Base-by-base conservation (phyloP, 2,113 vertebrate genomes). In the Scortum barcoo region DNA sequence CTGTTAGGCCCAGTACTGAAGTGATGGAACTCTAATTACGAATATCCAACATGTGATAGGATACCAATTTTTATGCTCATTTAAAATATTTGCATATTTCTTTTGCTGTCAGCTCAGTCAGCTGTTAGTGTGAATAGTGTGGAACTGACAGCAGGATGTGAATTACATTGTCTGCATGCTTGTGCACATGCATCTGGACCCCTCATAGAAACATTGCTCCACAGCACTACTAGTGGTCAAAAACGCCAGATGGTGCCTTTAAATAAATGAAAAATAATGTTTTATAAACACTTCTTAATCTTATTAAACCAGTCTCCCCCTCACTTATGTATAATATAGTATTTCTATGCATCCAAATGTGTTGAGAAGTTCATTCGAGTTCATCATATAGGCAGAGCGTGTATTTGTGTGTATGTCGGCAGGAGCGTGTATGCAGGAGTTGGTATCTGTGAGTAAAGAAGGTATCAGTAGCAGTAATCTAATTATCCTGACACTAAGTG, bases 401-500 rank as follows among this genome's bases (percentile, higher is more conserved):
- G 53, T 54, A 22, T 72, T 11, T 48, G 40, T 44, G 11, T 11
- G 50, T 57, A n/a, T 46, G 61, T 61, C 0, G 0, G 38, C 17
- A 13, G 19, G 33, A 19, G 30, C 20, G 54, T 77, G 62, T n/a
- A 24, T 42, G 16, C 65, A 10, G 24, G 38, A 26, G 13, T 58
- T n/a, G 42, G 66, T 68, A 33, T 81, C 69, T 78, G 69, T 11
- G 8, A 81, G 65, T 57, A 74, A 82, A 84, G 58, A 87, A 70
- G 61, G 61, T 87, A 86, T 91, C 89, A 80, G 77, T 85, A 60
- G 78, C 63, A 65, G 67, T 93, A 94, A 94, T 92, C 85, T 87
- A 89, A 93, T 95, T 93, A 92, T 87, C 85, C 88, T 83, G 88
- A 90, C 89, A 85, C 73, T 89, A 86, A 95, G 88, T 90, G 89